These are phyloP conservation scores for Phortica magna DNA, from an alignment of 2,888 invertebrate species.

Conservation along the genomic window DNA sequence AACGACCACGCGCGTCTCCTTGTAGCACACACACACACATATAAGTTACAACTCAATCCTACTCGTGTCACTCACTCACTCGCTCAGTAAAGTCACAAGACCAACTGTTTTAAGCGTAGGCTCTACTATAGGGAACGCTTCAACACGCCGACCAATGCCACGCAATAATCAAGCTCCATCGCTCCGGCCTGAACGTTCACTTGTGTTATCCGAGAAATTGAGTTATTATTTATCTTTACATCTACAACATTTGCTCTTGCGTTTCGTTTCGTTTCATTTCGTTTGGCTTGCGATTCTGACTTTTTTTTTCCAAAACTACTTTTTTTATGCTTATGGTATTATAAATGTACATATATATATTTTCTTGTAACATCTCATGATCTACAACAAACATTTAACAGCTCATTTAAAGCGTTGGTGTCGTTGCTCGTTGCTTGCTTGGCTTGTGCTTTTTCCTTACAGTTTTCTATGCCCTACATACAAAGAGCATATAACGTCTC, in stretches of 20 bases:
- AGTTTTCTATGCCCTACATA: slow-evolving; percentile 6
- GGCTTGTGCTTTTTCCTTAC: slow-evolving; percentile 40
- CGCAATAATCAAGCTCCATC: too few relatives aligned
- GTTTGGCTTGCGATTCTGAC: neutral
- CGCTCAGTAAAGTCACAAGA: neutral
- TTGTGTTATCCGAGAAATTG: slow-evolving; percentile 52
- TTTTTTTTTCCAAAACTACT: neutral
- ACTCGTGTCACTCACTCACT: neutral
- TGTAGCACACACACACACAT: neutral
- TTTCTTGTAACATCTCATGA: slow-evolving; percentile 1
- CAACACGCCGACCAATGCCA: neutral
- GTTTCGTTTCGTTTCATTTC: too few relatives aligned
- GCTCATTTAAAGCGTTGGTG: slow-evolving; percentile 61
- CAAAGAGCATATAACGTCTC: too few relatives aligned
- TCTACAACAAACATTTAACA: slow-evolving; percentile 56
- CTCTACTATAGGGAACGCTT: neutral
- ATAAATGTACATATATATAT: slow-evolving; percentile 9
- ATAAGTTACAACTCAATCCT: neutral
- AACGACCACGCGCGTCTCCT: slow-evolving; percentile 38
- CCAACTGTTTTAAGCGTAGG: slow-evolving; percentile 43
- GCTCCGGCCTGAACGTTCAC: neutral
- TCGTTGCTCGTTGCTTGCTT: slow-evolving; percentile 27
- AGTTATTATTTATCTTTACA: slow-evolving; percentile 63
- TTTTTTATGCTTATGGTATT: slow-evolving; percentile 12
- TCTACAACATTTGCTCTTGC: slow-evolving; percentile 26